Evolutionary conservation across 2,888 invertebrate genomes (phyloP).

Genomic region (Melitaea athalia): DNA sequence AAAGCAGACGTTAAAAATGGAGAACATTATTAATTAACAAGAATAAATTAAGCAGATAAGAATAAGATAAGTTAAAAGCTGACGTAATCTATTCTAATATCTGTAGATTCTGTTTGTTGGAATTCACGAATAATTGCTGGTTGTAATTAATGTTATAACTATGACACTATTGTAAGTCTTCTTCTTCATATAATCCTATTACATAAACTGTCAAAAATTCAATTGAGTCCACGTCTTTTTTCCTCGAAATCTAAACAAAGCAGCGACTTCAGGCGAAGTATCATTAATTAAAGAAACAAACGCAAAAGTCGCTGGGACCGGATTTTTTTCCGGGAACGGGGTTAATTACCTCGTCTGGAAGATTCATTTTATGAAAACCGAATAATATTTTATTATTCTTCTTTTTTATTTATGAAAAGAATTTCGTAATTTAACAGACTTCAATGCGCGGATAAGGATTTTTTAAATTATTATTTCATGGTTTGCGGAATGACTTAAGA

Average conservation of each 20-base stretch:
- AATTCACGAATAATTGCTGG: neutral
- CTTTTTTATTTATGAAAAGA: neutral
- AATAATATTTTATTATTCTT: conserved; percentile 22
- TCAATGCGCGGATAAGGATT: neutral
- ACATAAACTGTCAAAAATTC: conserved; percentile 14
- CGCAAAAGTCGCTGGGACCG: conserved; percentile 12
- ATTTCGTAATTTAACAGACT: neutral
- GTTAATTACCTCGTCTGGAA: conserved; percentile 26
- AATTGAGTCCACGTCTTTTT: conserved; percentile 13
- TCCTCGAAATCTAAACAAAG: conserved; percentile 27
- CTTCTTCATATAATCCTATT: conserved; percentile 5
- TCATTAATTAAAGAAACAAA: conserved; percentile 31
- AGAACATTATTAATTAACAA: too few relatives aligned
- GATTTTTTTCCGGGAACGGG: conserved; percentile 20
- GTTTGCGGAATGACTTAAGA: neutral
- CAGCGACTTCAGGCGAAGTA: conserved; percentile 18
- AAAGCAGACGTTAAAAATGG: too few relatives aligned
- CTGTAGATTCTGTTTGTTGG: too few relatives aligned
- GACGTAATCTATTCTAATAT: too few relatives aligned
- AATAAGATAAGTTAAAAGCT: too few relatives aligned
- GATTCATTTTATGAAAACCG: conserved; percentile 30
- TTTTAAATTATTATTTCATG: neutral
- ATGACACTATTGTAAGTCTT: neutral
- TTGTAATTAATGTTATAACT: neutral
- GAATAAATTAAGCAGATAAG: too few relatives aligned